These are phyloP conservation scores for Fragum fragum DNA, from an alignment of 2,888 invertebrate species.

Conservation along the genomic window DNA sequence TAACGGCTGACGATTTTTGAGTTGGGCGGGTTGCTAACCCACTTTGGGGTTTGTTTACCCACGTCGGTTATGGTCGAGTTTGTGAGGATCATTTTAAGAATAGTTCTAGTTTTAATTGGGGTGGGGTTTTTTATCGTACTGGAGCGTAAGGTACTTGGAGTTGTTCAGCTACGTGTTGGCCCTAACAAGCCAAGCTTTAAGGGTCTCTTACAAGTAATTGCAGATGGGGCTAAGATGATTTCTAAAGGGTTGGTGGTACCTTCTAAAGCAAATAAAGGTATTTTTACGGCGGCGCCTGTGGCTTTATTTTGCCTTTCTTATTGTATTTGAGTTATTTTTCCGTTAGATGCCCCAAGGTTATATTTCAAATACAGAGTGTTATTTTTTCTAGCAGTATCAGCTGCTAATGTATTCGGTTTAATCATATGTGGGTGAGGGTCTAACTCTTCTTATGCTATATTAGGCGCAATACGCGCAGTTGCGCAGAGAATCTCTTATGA, in stretches of 20 bases:
- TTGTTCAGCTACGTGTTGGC: constrained; percentile 92
- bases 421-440: constrained; percentile 90
- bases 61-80: constrained; percentile 1
- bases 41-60: no score
- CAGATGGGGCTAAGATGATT: constrained; percentile 92
- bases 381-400: constrained; percentile 90
- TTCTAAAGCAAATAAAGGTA: constrained; percentile 89
- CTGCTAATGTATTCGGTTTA: constrained; percentile 90
- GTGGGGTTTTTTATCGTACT: constrained; percentile 92
- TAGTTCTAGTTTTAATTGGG: constrained; percentile 88
- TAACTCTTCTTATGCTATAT: constrained; percentile 92
- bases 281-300: constrained; percentile 90
- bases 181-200: constrained; percentile 91
- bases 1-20: no score
- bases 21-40: no score
- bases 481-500: constrained; percentile 94
- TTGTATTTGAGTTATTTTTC: constrained; percentile 89
- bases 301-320: constrained; percentile 89
- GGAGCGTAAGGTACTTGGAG: constrained; percentile 91
- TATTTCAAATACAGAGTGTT: constrained; percentile 89
- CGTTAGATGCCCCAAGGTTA: constrained; percentile 89
- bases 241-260: constrained; percentile 88
- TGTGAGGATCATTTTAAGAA: background rate
- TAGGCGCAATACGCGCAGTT: constrained; percentile 90
- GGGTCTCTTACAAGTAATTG: constrained; percentile 91